phyloP scores from a whole-genome alignment of 2,113 vertebrate species.

The Dasyprocta punctata region DNA sequence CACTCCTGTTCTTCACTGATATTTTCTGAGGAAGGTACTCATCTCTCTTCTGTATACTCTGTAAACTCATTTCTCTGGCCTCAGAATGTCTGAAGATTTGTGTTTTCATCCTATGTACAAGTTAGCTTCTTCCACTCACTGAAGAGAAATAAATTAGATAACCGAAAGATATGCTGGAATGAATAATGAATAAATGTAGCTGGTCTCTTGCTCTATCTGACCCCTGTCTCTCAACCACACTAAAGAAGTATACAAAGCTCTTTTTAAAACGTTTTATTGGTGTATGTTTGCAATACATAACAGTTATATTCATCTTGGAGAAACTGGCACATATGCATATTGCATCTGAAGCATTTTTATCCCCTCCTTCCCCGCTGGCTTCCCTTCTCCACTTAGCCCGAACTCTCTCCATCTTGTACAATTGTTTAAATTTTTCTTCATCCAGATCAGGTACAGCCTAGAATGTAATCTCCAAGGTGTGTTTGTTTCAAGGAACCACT shows the following conservation, averaged over 20 bases:
- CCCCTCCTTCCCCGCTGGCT: accelerated
- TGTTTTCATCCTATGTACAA: neutral
- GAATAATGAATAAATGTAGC: neutral
- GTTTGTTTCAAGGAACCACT: neutral
- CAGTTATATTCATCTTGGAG: neutral
- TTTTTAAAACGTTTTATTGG: neutral
- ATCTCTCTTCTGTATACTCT: neutral
- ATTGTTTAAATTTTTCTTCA: neutral
- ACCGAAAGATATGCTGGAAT: neutral
- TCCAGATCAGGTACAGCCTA: neutral
- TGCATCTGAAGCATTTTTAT: neutral
- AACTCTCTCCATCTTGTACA: neutral
- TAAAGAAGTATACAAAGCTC: neutral
- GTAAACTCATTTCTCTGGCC: neutral
- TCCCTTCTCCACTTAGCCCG: neutral
- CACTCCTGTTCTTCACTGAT: neutral
- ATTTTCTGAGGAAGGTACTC: neutral
- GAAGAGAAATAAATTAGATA: neutral
- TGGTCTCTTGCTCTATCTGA: neutral
- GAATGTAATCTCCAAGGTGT: neutral
- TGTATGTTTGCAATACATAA: neutral
- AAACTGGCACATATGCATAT: neutral
- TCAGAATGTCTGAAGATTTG: neutral
- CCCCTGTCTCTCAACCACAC: neutral
- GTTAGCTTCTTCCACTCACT: neutral